Evolutionary conservation across 2,797 vertebrate species (phyloP).

Genomic region (Acrocephalus scirpaceus): DNA sequence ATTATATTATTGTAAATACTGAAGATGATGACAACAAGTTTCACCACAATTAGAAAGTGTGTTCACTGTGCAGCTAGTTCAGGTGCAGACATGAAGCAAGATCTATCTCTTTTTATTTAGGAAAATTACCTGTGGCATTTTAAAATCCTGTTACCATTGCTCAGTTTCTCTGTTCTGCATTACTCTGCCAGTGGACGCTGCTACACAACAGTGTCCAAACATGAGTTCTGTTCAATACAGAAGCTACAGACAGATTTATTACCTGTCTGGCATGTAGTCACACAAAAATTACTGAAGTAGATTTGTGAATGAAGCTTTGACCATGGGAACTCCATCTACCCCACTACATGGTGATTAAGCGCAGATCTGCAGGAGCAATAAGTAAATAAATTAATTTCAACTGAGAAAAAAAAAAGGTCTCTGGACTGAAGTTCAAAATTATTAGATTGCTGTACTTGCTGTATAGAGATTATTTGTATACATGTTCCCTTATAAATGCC

Average conservation of each 20-base stretch:
- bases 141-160: not conserved
- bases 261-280: not conserved
- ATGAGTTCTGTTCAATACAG: not conserved
- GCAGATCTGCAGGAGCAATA: not conserved
- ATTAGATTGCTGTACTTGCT: not conserved
- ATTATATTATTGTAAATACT: not conserved
- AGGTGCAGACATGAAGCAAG: not conserved
- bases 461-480: not conserved
- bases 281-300: not conserved
- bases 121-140: not conserved
- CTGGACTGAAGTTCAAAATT: not conserved
- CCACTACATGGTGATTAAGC: not conserved
- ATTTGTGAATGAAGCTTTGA: not conserved
- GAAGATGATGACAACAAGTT: not conserved
- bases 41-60: not conserved
- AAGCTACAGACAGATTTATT: not conserved
- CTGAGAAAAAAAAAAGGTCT: not conserved
- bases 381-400: not conserved
- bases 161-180: not conserved
- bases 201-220: rapidly evolving
- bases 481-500: not conserved
- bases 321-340: not conserved
- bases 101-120: not conserved
- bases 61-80: not conserved
- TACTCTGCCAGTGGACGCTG: not conserved